These are phyloP conservation scores for Scomber scombrus DNA, from an alignment of 2,113 vertebrate genomes.

Conservation along the genomic window DNA sequence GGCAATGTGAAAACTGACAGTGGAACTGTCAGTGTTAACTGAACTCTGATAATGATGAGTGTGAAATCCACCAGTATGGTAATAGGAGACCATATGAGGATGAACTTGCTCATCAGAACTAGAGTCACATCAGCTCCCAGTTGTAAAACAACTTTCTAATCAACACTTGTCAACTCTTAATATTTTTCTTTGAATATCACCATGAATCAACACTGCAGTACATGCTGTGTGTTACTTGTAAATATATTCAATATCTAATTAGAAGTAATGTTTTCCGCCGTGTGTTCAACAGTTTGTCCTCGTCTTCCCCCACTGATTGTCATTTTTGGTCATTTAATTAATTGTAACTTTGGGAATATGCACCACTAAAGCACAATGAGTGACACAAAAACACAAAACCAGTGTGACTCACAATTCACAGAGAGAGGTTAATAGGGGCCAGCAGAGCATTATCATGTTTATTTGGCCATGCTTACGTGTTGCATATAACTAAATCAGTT, in stretches of 20 bases:
- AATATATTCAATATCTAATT: neutral
- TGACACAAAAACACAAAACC: too few relatives aligned
- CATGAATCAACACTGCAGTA: neutral
- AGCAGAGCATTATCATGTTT: too few relatives aligned
- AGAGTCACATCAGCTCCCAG: neutral
- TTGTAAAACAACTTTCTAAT: constrained; percentile 8
- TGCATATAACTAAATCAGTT: too few relatives aligned
- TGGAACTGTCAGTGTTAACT: constrained; percentile 18
- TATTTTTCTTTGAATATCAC: constrained; percentile 9
- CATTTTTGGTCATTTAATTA: too few relatives aligned
- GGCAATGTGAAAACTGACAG: constrained; percentile 44
- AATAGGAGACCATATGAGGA: neutral
- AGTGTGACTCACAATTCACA: too few relatives aligned
- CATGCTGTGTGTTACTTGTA: neutral
- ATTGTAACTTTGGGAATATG: too few relatives aligned
- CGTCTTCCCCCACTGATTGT: too few relatives aligned
- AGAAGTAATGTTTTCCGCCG: neutral
- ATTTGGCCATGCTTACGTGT: too few relatives aligned
- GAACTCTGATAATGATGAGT: constrained; percentile 32
- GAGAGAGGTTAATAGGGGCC: too few relatives aligned
- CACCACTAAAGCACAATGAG: too few relatives aligned
- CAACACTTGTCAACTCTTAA: neutral
- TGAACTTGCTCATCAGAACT: neutral
- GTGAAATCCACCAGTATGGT: constrained; percentile 24
- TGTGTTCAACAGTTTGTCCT: neutral